phyloP scores from a whole-genome alignment of 2,888 invertebrate species.

The Mythimna albipuncta region DNA sequence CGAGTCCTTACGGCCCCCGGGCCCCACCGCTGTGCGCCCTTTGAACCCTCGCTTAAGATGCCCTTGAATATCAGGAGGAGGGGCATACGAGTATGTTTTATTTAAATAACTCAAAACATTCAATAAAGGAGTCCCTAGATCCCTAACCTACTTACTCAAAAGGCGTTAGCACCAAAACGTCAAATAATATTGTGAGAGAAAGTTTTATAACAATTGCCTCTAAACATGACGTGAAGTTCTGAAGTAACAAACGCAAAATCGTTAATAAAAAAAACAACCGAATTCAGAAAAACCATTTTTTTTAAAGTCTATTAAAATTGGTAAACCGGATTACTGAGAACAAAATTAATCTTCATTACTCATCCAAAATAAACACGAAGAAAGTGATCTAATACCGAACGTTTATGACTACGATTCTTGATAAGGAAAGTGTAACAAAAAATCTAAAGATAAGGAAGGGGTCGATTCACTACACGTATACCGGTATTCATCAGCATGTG shows the following conservation, averaged over 20 bases:
- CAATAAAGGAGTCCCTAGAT: slow-evolving; percentile 8
- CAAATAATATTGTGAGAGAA: too few relatives aligned
- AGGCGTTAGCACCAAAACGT: neutral
- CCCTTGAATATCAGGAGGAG: slow-evolving; percentile 54
- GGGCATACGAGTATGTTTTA: slow-evolving; percentile 27
- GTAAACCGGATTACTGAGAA: neutral
- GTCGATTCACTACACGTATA: slow-evolving; percentile 58
- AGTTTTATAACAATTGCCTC: too few relatives aligned
- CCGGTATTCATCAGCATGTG: slow-evolving; percentile 58
- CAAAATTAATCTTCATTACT: slow-evolving; percentile 15
- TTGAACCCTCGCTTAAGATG: slow-evolving; percentile 51
- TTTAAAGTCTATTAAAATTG: too few relatives aligned
- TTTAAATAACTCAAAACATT: slow-evolving; percentile 34
- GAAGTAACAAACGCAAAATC: too few relatives aligned
- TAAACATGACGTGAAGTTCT: too few relatives aligned
- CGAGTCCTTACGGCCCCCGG: slow-evolving; percentile 43
- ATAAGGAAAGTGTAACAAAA: slow-evolving; percentile 48
- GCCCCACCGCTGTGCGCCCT: slow-evolving; percentile 44
- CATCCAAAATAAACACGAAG: slow-evolving; percentile 33
- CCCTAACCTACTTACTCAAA: slow-evolving; percentile 2
- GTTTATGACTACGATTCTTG: slow-evolving; percentile 36
- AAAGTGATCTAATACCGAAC: slow-evolving; percentile 44
- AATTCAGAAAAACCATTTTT: too few relatives aligned
- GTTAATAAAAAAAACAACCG: too few relatives aligned
- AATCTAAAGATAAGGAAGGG: slow-evolving; percentile 64